Evolutionary conservation across 92 coral and sea anemone species (phyloP), one percentile per base, ranked within the genome.

Genomic region (Umimayanthus chanpuru): DNA sequence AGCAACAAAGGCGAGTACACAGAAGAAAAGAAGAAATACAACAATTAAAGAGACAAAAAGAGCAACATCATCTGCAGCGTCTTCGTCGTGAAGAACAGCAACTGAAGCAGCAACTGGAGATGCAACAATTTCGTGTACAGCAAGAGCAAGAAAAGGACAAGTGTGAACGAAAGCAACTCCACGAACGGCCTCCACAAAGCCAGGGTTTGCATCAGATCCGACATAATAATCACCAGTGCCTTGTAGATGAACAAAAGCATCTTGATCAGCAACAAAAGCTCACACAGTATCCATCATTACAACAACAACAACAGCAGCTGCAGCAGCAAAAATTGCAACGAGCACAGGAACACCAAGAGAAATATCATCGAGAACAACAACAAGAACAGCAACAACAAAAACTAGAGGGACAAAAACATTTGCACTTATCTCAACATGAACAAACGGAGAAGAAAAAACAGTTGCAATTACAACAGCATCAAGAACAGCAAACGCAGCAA

Each of bases 71-170:
- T 70, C 56, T 83, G 64, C 87, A 83, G 67, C 87, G 87, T 20
- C 87, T 83, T 44, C 87, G 87, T 1, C 87, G 87, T 8, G 87
- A 83, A 44, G 87, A 83, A 71, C 87, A 83, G 67, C 87, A 71
- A 5, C 56, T 73, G 87, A 83, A 83, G 39, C 74, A 83, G n/a
- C 87, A 83, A 9, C 76, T 65, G 36, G 87, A 83, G 41, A 25
- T 83, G 64, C 77, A 47, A 56, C 87, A 83, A 47, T 72, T 65
- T 2, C 87, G 87, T 44, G 76, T 20, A 39, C 86, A 43, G 21
- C 65, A 49, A n/a, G 82, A 78, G 18, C 82, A 78, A 25, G 82
- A n/a, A 14, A 44, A 28, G 29, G 40, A 75, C 39, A 40, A 40
- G 53, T 61, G 76, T 28, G 32, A 49, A 47, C 64, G 49, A 78